Conservation (phyloP, 2,888 invertebrate genomes). For the Drosophila pegasa region DNA sequence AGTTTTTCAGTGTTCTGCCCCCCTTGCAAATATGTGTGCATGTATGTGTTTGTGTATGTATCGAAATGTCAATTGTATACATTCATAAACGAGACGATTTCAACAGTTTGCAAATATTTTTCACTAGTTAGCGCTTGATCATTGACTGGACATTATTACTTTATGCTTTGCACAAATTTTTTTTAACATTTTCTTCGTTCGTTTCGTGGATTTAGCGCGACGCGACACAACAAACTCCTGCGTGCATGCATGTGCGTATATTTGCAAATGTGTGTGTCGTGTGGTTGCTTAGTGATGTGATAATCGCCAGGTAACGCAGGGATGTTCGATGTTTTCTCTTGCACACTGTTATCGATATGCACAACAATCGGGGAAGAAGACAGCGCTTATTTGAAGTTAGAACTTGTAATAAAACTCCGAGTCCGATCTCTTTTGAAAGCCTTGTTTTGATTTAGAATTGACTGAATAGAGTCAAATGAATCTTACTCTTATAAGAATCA, state of each 20-base stretch:
- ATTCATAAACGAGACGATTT: slow-evolving; percentile 36
- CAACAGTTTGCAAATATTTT: slow-evolving; percentile 29
- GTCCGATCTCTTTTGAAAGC: too few species aligned
- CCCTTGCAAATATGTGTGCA: slow-evolving; percentile 34
- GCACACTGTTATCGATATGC: slow-evolving; percentile 29
- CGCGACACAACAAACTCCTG: slow-evolving; percentile 70
- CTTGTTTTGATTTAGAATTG: too few species aligned
- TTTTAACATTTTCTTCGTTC: slow-evolving; percentile 57
- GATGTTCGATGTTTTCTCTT: slow-evolving; percentile 9
- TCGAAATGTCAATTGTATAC: slow-evolving; percentile 71
- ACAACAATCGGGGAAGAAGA: neutral
- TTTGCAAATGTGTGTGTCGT: slow-evolving; percentile 24
- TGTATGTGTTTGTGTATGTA: slow-evolving; percentile 66
- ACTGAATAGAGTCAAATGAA: too few species aligned
- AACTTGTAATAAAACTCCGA: too few species aligned
- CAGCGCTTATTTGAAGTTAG: slow-evolving; percentile 5
- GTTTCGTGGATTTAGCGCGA: slow-evolving; percentile 63
- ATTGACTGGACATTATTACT: slow-evolving; percentile 51
- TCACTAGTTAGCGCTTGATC: slow-evolving; percentile 10
- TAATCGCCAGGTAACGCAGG: slow-evolving; percentile 3
- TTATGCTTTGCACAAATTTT: slow-evolving; percentile 39
- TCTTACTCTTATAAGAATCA: too few species aligned
- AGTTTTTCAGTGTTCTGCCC: slow-evolving; percentile 71
- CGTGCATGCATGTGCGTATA: slow-evolving; percentile 44
- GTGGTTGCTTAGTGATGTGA: slow-evolving; percentile 54